Evolutionary conservation across 2,797 vertebrate genomes (phyloP).

Genomic region (Microchirus variegatus): DNA sequence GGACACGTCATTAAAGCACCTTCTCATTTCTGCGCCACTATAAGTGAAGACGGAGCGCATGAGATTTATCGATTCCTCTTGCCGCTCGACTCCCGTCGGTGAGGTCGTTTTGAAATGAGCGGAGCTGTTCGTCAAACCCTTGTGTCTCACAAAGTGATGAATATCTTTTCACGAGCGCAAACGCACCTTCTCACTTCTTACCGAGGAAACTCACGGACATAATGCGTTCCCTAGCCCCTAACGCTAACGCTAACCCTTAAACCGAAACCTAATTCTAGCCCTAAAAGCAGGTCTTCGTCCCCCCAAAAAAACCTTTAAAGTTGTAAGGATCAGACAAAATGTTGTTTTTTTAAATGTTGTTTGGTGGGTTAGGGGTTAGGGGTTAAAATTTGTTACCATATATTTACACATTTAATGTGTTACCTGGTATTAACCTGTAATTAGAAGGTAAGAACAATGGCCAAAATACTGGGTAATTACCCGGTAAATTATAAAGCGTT

Average conservation of each 20-base stretch:
- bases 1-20: conserved; percentile 54
- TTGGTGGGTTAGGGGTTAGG: too few species aligned
- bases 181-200: conserved; percentile 36
- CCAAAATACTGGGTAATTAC: too few species aligned
- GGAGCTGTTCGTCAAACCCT: conserved; percentile 32
- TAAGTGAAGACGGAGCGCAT: too few species aligned
- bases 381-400: too few species aligned
- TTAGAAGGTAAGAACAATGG: too few species aligned
- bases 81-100: conserved; percentile 30
- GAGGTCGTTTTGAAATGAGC: conserved; percentile 44
- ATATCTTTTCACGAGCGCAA: conserved; percentile 51
- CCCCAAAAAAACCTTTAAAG: too few species aligned
- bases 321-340: too few species aligned
- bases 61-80: conserved; percentile 8
- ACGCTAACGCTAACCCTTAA: conserved; percentile 3
- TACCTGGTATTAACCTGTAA: too few species aligned
- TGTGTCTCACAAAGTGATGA: conserved; percentile 34
- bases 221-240: conserved; percentile 42
- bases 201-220: conserved; percentile 41
- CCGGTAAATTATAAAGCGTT: too few species aligned
- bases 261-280: background rate
- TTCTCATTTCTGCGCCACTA: too few species aligned
- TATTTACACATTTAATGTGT: too few species aligned
- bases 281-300: background rate
- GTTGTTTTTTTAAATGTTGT: too few species aligned